Percentiles rank a stretch among this genome's conserved stretches.
phyloP scores from a whole-genome alignment of 2,888 invertebrate species.

The Eupithecia vulgata region DNA sequence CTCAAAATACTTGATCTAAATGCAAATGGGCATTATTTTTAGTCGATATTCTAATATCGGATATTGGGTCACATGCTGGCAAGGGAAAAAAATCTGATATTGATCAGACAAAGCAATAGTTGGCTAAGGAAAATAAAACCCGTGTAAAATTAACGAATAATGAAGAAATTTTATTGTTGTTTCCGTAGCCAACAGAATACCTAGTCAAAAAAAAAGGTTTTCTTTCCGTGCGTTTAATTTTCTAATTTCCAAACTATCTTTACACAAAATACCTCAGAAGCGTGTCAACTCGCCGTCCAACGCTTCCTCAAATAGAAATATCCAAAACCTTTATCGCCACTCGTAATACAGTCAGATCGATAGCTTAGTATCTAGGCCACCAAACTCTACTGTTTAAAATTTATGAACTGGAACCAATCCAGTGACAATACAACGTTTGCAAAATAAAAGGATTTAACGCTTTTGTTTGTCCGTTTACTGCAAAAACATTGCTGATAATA shows the following conservation, averaged over 20 bases:
- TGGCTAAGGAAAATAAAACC: neutral
- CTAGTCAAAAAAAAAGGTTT: too few relatives aligned
- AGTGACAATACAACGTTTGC: conserved; percentile 11
- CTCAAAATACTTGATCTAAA: conserved; percentile 70
- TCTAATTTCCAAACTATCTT: neutral
- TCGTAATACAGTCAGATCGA: conserved; percentile 37
- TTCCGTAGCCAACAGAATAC: neutral
- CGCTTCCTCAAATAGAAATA: conserved; percentile 30
- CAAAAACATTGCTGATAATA: neutral
- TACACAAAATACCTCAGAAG: neutral
- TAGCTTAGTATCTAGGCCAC: conserved; percentile 42
- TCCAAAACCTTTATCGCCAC: conserved; percentile 37
- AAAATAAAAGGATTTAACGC: neutral
- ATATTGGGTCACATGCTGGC: neutral
- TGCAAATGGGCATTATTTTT: conserved; percentile 63
- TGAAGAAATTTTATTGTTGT: neutral
- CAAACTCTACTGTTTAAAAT: conserved; percentile 38
- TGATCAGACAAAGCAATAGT: neutral
- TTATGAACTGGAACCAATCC: conserved; percentile 34
- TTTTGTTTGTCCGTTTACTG: neutral
- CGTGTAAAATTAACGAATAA: neutral
- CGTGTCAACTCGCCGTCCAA: conserved; percentile 33
- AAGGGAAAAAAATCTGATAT: neutral
- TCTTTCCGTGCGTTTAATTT: neutral
- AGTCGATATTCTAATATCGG: conserved; percentile 29